A percentile compares a stretch with the other conserved stretches of the same genome.
phyloP scores from a whole-genome alignment of 2,797 vertebrate species.

The Tenualosa ilisha region DNA sequence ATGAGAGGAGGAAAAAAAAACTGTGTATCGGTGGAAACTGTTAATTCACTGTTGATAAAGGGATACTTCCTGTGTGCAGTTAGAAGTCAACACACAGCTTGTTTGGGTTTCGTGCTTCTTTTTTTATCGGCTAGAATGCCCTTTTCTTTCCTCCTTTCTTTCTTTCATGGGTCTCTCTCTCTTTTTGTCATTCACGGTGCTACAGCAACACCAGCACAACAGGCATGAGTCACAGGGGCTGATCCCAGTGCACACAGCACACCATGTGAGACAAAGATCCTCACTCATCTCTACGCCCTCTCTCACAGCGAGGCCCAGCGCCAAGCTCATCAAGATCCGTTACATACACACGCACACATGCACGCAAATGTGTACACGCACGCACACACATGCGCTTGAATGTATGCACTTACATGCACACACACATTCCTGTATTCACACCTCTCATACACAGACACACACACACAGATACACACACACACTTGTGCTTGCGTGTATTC shows the following conservation, averaged over 20 bases:
- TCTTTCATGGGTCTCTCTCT: not conserved
- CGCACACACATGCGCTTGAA: not conserved
- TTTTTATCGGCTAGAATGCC: slow-evolving; percentile 66
- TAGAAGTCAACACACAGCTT: slow-evolving; percentile 76
- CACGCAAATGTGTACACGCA: not conserved
- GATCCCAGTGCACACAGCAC: slow-evolving; percentile 23
- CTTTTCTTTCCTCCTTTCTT: slow-evolving; percentile 44
- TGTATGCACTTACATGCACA: not conserved
- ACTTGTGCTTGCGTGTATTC: not conserved
- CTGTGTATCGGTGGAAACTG: slow-evolving; percentile 80
- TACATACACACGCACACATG: not conserved
- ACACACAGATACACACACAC: not conserved
- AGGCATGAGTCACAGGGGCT: slow-evolving; percentile 50
- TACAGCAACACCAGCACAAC: slow-evolving; percentile 56
- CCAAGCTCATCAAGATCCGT: not conserved
- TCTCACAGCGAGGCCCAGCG: not conserved
- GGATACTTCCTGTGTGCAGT: slow-evolving; percentile 83
- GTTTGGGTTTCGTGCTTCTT: slow-evolving; percentile 76
- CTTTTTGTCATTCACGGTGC: slow-evolving; percentile 64
- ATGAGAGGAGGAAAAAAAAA: not conserved
- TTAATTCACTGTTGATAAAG: slow-evolving; percentile 83
- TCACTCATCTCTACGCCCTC: not conserved
- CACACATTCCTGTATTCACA: not conserved
- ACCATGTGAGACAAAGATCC: slow-evolving; percentile 17
- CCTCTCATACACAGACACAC: not conserved